Evolutionary conservation across 2,113 vertebrate genomes (phyloP), one percentile per base, ranked within the genome.

Genomic region (Chlamydotis undulata): DNA sequence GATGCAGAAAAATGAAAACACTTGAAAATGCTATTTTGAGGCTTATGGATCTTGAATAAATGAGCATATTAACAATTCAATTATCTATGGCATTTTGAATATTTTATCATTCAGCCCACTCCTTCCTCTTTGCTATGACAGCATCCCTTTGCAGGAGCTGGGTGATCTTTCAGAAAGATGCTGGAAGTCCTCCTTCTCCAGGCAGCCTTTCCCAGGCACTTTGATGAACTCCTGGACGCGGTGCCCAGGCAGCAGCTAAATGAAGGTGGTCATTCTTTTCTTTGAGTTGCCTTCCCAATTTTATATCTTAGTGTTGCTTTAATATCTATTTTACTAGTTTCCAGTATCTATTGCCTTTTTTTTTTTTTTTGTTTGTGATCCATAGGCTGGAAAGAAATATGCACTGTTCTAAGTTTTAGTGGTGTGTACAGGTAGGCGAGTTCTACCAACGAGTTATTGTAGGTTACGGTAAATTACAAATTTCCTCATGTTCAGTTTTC

Each of bases 21-120:
- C 83, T 96, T 84, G 76, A 95, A 91, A 95, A 73, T 47, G 77
- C 37, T 94, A 89, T 93, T 94, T 95, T 89, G 83, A 70, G 89
- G 41, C 23, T 81, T 37, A 55, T 4, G 4, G 52, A 87, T 55
- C 49, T 91, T 31, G 64, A 70, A 59, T 70, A 91, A 93, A 93
- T 52, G 55, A 84, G 59, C 16, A 45, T 65, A 93, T 94, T 81
- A 96, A 67, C 60, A 80, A 76, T 81, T 93, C 95, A 93, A 94
- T 93, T 95, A 97, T 74, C 60, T 65, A 12, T 6, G 37, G 56
- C 60, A 87, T 89, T 91, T 78, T 41, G 64, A 93, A 70, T 87
- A 63, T 77, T 87, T 94, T n/a, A 77, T 70, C 28, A 50, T 87
- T 70, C 83, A 80, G 28, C 61, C 47, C 52, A 22, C 68, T 81